Evolutionary conservation across 2,113 vertebrate genomes (phyloP), one percentile per base, ranked within the genome.

Genomic region (Gambusia holbrooki): DNA sequence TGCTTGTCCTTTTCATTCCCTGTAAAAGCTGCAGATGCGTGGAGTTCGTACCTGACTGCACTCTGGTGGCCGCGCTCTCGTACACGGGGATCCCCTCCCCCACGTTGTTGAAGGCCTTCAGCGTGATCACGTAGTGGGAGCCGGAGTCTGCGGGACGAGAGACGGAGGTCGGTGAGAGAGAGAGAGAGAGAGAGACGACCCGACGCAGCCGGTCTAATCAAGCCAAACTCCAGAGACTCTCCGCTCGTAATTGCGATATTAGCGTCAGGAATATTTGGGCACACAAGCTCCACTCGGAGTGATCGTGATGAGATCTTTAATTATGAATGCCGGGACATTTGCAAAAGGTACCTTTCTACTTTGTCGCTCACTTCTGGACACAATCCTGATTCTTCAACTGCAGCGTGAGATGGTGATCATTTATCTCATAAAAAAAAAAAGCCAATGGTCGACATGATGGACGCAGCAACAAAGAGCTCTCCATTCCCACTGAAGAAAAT

Each of bases 41-140:
- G 29, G 4, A 33, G 42, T 69, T 65, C 83, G 3, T 96, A 99
- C 98, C 98, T 76, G 98, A 97, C 86, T 97, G 97, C 0, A 96
- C 96, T 73, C 98, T 93, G 80, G 98, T 99, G 90, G 97, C 93
- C 0, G 98, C 97, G 6, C 98, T 99, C 94, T 99, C 98, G 0
- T 99, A 99, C 72, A 99, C 95, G 0, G 98, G 98, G 62, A 99
- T 97, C 45, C 98, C 98, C 90, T 99, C 97, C 0, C 98, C 98
- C 48, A 99, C 95, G 0, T 99, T 99, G 92, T 99, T 99, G 74
- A 92, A 99, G 0, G 98, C 98, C 86, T 98, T 99, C 89, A 99
- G 93, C 15, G 97, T 97, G 85, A 99, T 99, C 78, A 99, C 98
- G 0, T 99, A 99, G 88, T 99, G 97, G 8, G 97, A 99, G 87